Evolutionary conservation across 2,113 vertebrate genomes (phyloP).

Genomic region (Colaptes auratus): DNA sequence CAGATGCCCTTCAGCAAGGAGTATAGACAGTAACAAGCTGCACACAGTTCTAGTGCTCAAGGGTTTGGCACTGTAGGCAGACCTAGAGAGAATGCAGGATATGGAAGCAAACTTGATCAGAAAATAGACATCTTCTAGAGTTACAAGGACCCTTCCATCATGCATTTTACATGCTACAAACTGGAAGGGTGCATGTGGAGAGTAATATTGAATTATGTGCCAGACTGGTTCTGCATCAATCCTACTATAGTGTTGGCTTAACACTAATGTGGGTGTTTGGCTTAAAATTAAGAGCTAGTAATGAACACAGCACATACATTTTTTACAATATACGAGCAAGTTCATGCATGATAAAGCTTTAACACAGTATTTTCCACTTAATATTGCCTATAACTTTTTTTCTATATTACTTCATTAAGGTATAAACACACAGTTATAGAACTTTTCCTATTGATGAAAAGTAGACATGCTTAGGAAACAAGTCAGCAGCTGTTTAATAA

Average conservation of each 20-base stretch:
- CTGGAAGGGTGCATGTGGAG: background rate
- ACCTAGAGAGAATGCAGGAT: background rate
- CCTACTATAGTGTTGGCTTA: background rate
- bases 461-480: background rate
- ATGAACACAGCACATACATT: background rate
- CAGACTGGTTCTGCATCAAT: background rate
- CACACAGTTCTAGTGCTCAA: accelerated
- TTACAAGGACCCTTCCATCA: background rate
- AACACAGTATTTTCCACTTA: background rate
- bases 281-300: background rate
- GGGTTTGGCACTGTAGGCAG: background rate
- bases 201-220: background rate
- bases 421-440: background rate
- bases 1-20: background rate
- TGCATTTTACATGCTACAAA: background rate
- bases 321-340: background rate
- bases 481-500: background rate
- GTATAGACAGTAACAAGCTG: background rate
- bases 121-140: background rate
- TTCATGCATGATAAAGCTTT: background rate
- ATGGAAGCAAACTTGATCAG: background rate
- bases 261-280: background rate
- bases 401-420: background rate
- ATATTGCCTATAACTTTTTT: background rate
- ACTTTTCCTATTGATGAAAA: background rate